These are phyloP conservation scores for Nymphalis c-album DNA, from an alignment of 2,888 invertebrate species.

Conservation along the genomic window DNA sequence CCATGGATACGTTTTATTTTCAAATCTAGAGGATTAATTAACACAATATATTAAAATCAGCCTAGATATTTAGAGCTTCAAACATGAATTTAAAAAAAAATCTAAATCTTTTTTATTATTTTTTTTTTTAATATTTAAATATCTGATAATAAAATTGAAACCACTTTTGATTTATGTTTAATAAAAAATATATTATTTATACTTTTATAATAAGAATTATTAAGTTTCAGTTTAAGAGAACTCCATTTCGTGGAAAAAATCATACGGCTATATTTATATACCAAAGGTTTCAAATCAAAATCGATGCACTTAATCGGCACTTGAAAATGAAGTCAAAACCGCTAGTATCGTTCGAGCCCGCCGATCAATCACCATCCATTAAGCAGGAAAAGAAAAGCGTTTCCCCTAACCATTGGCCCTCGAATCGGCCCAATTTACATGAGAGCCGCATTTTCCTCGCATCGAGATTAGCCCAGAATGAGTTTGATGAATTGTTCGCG, in stretches of 20 bases:
- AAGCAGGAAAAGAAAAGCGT: conserved; percentile 81
- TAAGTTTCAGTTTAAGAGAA: too few relatives aligned
- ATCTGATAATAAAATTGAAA: too few relatives aligned
- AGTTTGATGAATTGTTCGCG: conserved; percentile 80
- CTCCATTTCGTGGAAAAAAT: too few relatives aligned
- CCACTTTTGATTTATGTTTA: too few relatives aligned
- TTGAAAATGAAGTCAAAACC: conserved; percentile 76
- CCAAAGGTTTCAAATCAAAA: conserved; percentile 43
- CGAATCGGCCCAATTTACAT: conserved; percentile 81
- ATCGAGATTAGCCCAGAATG: conserved; percentile 81
- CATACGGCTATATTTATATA: background rate
- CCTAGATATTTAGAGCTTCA: background rate
- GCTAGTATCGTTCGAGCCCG: conserved; percentile 72
- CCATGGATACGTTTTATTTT: conserved; percentile 62
- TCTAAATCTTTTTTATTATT: too few relatives aligned
- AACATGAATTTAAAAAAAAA: too few relatives aligned
- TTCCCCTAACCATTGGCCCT: conserved; percentile 79
- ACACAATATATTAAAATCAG: conserved; percentile 42
- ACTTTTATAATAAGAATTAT: background rate
- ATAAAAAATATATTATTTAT: background rate
- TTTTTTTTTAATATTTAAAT: too few relatives aligned
- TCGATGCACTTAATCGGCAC: conserved; percentile 64
- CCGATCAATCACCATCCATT: conserved; percentile 82
- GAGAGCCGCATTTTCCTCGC: conserved; percentile 81
- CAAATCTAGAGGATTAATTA: conserved; percentile 64